Evolutionary conservation across 2,797 vertebrate genomes (phyloP), one percentile per base, ranked within the genome.

Genomic region (Arnoldichthys spilopterus): DNA sequence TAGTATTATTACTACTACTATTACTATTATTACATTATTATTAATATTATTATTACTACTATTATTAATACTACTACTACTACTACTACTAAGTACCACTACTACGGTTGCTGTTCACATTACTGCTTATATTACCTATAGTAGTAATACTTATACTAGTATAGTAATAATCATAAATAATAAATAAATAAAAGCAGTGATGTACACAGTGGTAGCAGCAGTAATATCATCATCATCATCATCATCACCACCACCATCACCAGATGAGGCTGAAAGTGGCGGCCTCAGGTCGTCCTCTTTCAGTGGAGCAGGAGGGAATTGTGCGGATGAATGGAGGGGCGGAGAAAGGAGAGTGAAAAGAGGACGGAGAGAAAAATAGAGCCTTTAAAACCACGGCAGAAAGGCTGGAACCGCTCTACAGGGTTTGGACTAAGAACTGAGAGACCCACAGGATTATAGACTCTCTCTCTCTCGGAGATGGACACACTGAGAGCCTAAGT

Each of bases 361-460:
- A 79, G 67, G 73, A 51, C 72, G 8, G 75, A 83, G 85, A 85
- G 84, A 82, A 80, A 83, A 85, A 88, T 53, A 34, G 6, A n/a
- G 34, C 8, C 30, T 37, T 63, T 37, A 64, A 22, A 64, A 22
- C 16, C 32, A 62, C 16, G 18, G 59, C 59, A 62, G 28, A 34
- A 62, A 6, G 3, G 20, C 30, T 32, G 59, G 15, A 30, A 63
- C 30, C 18, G 3, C 7, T 63, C 18, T 11, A 20, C 20, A 40
- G 32, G 62, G 62, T 61, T 40, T 64, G 62, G 34, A 64, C 7
- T 12, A 5, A n/a, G 62, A 64, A 32, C 30, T 64, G 40, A 64
- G 13, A 12, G 28, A 61, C 4, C 26, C 58, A 18, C 58, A 61
- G 58, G 58, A 61, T 32, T 61, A 61, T 30, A 32, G 58, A 20